phyloP scores from a whole-genome alignment of 2,888 invertebrate species.

The Arctia plantaginis region DNA sequence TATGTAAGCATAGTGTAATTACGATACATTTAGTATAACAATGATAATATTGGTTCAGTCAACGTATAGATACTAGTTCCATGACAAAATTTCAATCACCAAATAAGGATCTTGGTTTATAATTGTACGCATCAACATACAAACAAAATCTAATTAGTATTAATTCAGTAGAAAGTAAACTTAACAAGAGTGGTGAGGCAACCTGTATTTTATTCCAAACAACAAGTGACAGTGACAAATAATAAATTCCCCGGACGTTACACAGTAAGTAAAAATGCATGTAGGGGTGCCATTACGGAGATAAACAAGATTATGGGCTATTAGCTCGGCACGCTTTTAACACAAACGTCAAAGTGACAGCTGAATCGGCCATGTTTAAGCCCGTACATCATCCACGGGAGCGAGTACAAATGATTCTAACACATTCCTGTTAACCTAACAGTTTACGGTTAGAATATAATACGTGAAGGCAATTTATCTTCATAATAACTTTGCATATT shows the following conservation, averaged over 20 bases:
- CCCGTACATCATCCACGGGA: background rate
- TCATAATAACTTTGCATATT: background rate
- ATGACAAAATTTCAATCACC: too few relatives aligned
- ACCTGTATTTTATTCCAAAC: background rate
- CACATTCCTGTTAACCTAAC: conserved; percentile 4
- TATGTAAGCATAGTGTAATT: too few relatives aligned
- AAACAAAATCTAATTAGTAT: background rate
- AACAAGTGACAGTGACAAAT: conserved; percentile 31
- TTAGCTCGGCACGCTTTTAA: conserved; percentile 44
- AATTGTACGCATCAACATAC: background rate
- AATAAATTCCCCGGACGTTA: conserved; percentile 33
- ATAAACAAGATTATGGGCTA: conserved; percentile 50
- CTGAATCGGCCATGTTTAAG: conserved; percentile 20
- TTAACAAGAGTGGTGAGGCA: background rate
- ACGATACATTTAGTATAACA: too few relatives aligned
- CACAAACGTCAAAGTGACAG: conserved; percentile 39
- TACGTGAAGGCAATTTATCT: background rate
- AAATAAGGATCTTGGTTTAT: too few relatives aligned
- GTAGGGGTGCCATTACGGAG: conserved; percentile 47
- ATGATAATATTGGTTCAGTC: too few relatives aligned
- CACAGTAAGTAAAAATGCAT: conserved; percentile 56
- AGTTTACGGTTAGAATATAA: background rate
- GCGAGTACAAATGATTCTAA: background rate
- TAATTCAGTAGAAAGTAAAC: background rate
- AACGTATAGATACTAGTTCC: too few relatives aligned